Conservation (phyloP, 2,888 invertebrate genomes). For the Monopis laevigella region DNA sequence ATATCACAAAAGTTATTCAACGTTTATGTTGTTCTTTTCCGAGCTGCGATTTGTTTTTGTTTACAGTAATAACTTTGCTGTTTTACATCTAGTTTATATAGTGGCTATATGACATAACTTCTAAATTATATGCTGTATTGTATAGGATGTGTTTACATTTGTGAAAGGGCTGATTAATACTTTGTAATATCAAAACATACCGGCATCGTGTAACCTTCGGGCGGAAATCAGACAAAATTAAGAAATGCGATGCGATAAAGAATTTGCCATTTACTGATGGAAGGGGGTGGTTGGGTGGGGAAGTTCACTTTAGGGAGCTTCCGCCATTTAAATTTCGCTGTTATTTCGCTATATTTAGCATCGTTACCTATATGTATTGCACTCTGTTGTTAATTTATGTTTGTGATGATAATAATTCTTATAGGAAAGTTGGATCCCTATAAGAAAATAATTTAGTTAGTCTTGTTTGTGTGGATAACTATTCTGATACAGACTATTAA, state of each 20-base stretch:
- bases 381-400: no score
- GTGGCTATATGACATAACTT: conserved; percentile 59
- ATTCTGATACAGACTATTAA: no score
- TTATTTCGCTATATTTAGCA: conserved; percentile 25
- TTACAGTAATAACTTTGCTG: conserved; percentile 30
- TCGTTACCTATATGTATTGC: no score
- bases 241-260: conserved; percentile 67
- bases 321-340: conserved; percentile 61
- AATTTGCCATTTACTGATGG: conserved; percentile 69
- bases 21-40: conserved; percentile 1
- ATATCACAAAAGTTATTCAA: conserved; percentile 2
- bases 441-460: no score
- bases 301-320: conserved; percentile 54
- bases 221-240: conserved; percentile 59
- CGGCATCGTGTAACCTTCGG: conserved; percentile 58
- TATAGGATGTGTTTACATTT: conserved; percentile 53
- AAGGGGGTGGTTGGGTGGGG: conserved; percentile 63
- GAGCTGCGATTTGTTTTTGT: conserved; percentile 32
- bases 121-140: conserved; percentile 27
- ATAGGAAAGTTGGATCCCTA: no score
- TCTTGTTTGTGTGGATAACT: no score
- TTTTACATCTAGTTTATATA: conserved; percentile 28
- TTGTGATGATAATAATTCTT: no score
- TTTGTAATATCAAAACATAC: conserved; percentile 46
- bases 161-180: conserved; percentile 43